A percentile compares a stretch with the other conserved stretches of the same genome.
Conservation (phyloP, 2,797 vertebrate species). For the Myripristis murdjan region DNA sequence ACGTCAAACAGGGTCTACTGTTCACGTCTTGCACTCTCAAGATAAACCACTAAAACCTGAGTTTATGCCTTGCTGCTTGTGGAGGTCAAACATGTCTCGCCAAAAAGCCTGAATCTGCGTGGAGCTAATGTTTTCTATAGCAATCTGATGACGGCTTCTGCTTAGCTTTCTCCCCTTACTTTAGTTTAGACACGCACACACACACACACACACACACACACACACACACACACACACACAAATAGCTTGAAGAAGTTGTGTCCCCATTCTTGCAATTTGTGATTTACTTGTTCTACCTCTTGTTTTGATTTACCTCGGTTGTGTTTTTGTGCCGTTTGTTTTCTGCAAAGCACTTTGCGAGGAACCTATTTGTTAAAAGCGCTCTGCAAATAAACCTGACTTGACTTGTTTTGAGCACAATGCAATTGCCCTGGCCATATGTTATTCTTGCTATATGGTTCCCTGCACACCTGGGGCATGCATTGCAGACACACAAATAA, state of each 20-base stretch:
- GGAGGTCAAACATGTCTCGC: not conserved
- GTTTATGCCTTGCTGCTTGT: not conserved
- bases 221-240: not conserved
- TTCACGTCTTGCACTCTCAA: constrained; percentile 8
- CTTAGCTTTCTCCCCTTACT: too few species aligned
- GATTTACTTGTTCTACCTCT: constrained; percentile 8
- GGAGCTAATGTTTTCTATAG: not conserved
- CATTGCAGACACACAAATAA: constrained; percentile 59
- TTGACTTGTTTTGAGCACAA: constrained; percentile 48
- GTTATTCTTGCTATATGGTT: constrained; percentile 52
- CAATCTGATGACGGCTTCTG: too few species aligned
- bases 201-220: not conserved
- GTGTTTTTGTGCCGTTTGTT: constrained; percentile 36
- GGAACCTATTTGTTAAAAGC: constrained; percentile 49
- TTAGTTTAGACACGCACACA: not conserved
- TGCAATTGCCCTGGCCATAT: constrained; percentile 42
- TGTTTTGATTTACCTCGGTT: constrained; percentile 35
- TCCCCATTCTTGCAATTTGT: constrained; percentile 8
- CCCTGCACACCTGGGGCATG: constrained; percentile 54
- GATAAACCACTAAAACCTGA: not conserved
- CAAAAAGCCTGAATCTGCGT: not conserved
- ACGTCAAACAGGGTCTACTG: not conserved
- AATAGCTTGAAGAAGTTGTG: not conserved
- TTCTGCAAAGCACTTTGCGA: constrained; percentile 22
- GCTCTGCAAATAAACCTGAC: constrained; percentile 52